Evolutionary conservation across 1,140 invertebrate species (phyloP).

Genomic region (Leguminivora glycinivorella): DNA sequence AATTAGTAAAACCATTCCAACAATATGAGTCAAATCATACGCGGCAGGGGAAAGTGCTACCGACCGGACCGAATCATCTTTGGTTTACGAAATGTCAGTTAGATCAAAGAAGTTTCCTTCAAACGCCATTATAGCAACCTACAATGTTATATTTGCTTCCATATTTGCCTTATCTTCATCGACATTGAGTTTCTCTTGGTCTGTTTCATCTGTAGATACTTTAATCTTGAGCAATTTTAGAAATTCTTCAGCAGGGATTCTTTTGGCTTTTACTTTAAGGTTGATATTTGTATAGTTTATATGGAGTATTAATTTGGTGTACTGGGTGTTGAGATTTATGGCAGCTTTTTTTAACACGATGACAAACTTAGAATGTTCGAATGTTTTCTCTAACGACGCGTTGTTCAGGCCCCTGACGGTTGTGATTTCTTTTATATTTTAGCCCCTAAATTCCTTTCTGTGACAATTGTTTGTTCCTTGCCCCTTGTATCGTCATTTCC

Average conservation of each 20-base stretch:
- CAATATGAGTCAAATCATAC: constrained; percentile 43
- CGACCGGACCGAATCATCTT: constrained; percentile 56
- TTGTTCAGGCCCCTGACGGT: constrained; percentile 37
- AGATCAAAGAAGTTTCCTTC: constrained; percentile 66
- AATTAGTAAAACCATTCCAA: constrained; percentile 54
- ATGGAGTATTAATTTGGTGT: neutral
- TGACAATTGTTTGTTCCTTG: neutral
- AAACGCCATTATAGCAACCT: constrained; percentile 53
- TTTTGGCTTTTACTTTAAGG: neutral
- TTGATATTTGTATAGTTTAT: neutral
- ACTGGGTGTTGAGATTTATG: constrained; percentile 44
- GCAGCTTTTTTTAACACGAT: constrained; percentile 54
- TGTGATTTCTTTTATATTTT: constrained; percentile 25
- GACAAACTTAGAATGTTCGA: constrained; percentile 56
- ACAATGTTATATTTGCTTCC: constrained; percentile 44
- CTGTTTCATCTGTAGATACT: constrained; percentile 20
- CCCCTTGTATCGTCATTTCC: constrained; percentile 16
- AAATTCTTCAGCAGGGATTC: neutral
- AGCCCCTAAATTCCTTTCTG: neutral
- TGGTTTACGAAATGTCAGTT: constrained; percentile 64
- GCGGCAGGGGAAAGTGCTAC: constrained; percentile 42
- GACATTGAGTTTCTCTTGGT: constrained; percentile 35
- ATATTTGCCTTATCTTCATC: constrained; percentile 31
- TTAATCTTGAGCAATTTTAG: neutral
- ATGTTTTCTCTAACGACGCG: constrained; percentile 51